phyloP scores from a whole-genome alignment of 2,888 invertebrate genomes.

The Buathra laborator region DNA sequence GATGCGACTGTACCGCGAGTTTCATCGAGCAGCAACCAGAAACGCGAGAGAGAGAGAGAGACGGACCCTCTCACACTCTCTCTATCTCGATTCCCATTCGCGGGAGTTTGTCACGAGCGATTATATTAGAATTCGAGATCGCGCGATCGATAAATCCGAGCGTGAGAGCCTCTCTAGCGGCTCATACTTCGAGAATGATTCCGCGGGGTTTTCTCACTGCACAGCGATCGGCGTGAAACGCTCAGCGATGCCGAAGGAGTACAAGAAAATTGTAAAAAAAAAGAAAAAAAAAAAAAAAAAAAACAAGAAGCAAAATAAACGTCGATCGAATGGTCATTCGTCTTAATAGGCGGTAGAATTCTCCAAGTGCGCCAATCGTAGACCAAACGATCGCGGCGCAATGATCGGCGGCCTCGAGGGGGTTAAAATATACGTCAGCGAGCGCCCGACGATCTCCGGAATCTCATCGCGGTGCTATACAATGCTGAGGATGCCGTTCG shows the following conservation, averaged over 20 bases:
- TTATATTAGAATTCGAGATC: slow-evolving; percentile 70
- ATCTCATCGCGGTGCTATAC: slow-evolving; percentile 5
- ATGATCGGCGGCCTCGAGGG: slow-evolving; percentile 31
- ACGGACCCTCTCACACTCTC: background rate
- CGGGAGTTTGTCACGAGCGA: slow-evolving; percentile 67
- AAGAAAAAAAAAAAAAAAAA: background rate
- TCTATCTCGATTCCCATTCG: slow-evolving; percentile 1
- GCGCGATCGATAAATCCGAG: slow-evolving; percentile 68
- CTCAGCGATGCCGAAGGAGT: slow-evolving; percentile 19
- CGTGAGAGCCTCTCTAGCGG: slow-evolving; percentile 57
- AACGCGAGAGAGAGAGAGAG: background rate
- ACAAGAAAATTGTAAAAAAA: background rate
- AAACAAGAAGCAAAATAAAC: slow-evolving; percentile 11
- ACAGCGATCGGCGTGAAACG: slow-evolving; percentile 23
- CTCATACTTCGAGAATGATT: slow-evolving; percentile 60
- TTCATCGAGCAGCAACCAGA: background rate
- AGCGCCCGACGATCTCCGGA: background rate
- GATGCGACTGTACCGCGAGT: slow-evolving; percentile 8
- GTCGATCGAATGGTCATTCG: slow-evolving; percentile 50
- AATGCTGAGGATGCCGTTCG: slow-evolving; percentile 25
- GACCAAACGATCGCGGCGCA: slow-evolving; percentile 33
- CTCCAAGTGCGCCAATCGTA: slow-evolving; percentile 4
- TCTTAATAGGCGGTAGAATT: slow-evolving; percentile 55
- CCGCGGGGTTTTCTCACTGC: slow-evolving; percentile 34
- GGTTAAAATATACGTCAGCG: slow-evolving; percentile 47